Evolutionary conservation across 2,113 vertebrate genomes (phyloP), one percentile per base, ranked within the genome.

Genomic region (Picathartes gymnocephalus): DNA sequence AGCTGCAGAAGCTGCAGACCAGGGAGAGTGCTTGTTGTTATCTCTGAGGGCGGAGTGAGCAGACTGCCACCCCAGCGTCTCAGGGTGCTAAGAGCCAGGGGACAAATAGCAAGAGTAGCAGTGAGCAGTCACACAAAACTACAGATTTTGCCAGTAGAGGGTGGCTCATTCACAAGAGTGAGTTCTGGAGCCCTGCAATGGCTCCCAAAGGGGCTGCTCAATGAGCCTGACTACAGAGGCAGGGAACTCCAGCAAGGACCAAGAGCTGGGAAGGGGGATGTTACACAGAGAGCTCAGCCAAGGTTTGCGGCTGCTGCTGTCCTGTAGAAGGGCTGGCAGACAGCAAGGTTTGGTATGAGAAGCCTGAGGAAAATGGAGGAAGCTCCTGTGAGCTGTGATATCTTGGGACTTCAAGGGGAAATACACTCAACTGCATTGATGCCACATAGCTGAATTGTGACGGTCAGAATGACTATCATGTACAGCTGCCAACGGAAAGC

Each of bases 401-500:
- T 44, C 48, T 88, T 65, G 78, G 78, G 86, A 39, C 48, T 91
- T 70, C 5, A 80, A 76, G 39, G 62, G 35, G 13, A 91, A 89
- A 53, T 35, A 7, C 66, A 97, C 97, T 96, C 96, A 97, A 99
- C 98, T 86, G 98, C 98, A 65, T 97, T 98, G 95, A 98, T 98
- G 94, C 98, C 99, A 93, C 97, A 98, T 16, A 99, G 96, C 97
- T 99, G 98, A 84, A 98, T 17, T 33, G 98, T 85, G 72, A 47
- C 13, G 9, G 97, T 98, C 72, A 95, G 64, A 47, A 96, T 72
- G 66, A 97, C 3, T 94, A 97, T 61, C 58, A 97, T 98, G 79
- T 97, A 91, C 33, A 99, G 96, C 96, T 99, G 98, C 98, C 98
- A 98, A 88, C 98, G 98, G 48, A 98, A 30, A 9, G 97, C 91